phyloP scores from a whole-genome alignment of 2,113 vertebrate genomes.

The Erythrocercus mccallii region DNA sequence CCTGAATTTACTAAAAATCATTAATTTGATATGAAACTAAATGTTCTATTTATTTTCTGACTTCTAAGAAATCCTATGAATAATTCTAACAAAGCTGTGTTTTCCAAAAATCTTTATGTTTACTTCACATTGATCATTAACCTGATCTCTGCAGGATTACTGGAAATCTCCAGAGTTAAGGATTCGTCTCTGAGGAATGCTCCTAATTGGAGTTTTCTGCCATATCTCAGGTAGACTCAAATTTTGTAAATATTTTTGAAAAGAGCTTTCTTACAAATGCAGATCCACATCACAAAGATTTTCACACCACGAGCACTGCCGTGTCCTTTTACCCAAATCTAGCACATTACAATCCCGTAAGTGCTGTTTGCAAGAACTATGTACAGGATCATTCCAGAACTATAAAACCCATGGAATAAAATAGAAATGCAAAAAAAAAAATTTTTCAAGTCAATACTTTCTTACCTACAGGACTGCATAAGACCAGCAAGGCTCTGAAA shows the following conservation, averaged over 20 bases:
- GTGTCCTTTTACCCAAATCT: neutral
- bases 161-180: neutral
- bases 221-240: neutral
- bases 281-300: neutral
- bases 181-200: neutral
- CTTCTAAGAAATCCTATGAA: neutral
- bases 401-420: neutral
- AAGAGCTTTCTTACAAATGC: neutral
- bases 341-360: neutral
- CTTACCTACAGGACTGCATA: slow-evolving; percentile 97
- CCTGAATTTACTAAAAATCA: neutral
- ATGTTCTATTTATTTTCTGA: neutral
- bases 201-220: neutral
- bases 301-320: neutral
- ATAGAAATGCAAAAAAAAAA: neutral
- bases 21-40: neutral
- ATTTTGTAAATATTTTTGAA: neutral
- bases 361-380: neutral
- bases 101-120: neutral
- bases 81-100: neutral
- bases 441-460: neutral
- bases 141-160: neutral
- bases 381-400: neutral
- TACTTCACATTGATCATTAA: neutral
- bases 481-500: slow-evolving; percentile 95